phyloP scores from a whole-genome alignment of 2,888 invertebrate species.

The Pyrrhia umbra region DNA sequence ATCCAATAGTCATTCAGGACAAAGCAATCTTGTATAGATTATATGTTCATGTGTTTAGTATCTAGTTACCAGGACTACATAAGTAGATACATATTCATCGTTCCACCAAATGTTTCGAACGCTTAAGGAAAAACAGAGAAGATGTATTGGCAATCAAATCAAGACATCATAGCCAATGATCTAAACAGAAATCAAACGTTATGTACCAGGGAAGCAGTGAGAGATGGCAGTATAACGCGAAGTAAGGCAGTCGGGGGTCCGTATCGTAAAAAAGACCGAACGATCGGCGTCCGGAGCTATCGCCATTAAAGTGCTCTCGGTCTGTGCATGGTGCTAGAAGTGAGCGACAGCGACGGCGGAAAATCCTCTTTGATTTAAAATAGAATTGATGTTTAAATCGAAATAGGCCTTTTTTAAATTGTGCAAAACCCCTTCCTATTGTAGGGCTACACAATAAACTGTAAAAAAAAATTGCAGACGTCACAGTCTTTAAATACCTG shows the following conservation, averaged over 20 bases:
- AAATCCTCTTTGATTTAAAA: too few species aligned
- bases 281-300: conserved; percentile 66
- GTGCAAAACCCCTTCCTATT: too few species aligned
- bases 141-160: conserved; percentile 50
- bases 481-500: too few species aligned
- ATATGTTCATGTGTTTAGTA: too few species aligned
- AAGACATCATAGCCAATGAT: conserved; percentile 55
- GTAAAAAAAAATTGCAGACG: too few species aligned
- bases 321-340: conserved; percentile 51
- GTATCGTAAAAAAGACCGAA: conserved; percentile 73
- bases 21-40: too few species aligned
- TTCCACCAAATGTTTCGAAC: conserved; percentile 1
- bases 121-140: conserved; percentile 24
- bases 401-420: too few species aligned
- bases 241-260: conserved; percentile 63
- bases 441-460: too few species aligned
- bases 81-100: background rate
- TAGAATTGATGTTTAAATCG: too few species aligned
- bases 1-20: too few species aligned
- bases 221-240: conserved; percentile 61
- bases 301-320: conserved; percentile 73
- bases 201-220: conserved; percentile 56
- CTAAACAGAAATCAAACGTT: conserved; percentile 57
- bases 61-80: background rate
- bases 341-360: conserved; percentile 6